phyloP scores from a whole-genome alignment of 2,797 vertebrate species.

The Poeciliopsis turneri region DNA sequence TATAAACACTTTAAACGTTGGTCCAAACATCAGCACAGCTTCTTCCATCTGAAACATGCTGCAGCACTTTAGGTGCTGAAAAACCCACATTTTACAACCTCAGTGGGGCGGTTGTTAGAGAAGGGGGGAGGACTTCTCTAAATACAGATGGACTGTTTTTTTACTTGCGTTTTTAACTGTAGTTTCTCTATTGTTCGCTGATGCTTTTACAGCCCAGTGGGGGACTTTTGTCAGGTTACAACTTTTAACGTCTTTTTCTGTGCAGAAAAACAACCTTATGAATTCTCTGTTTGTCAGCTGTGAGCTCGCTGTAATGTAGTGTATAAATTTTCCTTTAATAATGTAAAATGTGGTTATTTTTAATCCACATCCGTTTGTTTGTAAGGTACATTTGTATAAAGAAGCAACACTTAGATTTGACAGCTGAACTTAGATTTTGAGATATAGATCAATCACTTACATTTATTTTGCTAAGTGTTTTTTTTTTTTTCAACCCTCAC shows the following conservation, averaged over 20 bases:
- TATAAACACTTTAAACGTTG: not conserved
- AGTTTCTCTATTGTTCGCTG: constrained; percentile 13
- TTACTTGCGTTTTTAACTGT: constrained; percentile 1
- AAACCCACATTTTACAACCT: not conserved
- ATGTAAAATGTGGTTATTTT: constrained; percentile 5
- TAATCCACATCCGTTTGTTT: not conserved
- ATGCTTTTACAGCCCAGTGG: constrained; percentile 14
- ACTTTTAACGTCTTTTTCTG: constrained; percentile 7
- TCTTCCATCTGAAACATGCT: not conserved
- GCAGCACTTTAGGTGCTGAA: not conserved
- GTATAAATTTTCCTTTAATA: constrained; percentile 6
- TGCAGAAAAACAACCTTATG: constrained; percentile 26
- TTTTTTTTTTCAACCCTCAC: not conserved
- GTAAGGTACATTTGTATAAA: not conserved
- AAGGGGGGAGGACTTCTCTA: not conserved
- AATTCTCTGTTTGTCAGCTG: not conserved
- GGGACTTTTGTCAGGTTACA: constrained; percentile 19
- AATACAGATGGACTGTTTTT: constrained; percentile 7
- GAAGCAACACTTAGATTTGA: not conserved
- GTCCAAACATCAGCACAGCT: not conserved
- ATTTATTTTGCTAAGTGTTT: not conserved
- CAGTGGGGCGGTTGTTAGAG: not conserved
- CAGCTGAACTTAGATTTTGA: not conserved
- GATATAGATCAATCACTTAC: not conserved
- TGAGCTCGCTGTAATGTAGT: not conserved